Percentiles rank a stretch among this genome's conserved stretches.
phyloP scores from a whole-genome alignment of 2,888 invertebrate genomes.

The Drosophila sordidula region DNA sequence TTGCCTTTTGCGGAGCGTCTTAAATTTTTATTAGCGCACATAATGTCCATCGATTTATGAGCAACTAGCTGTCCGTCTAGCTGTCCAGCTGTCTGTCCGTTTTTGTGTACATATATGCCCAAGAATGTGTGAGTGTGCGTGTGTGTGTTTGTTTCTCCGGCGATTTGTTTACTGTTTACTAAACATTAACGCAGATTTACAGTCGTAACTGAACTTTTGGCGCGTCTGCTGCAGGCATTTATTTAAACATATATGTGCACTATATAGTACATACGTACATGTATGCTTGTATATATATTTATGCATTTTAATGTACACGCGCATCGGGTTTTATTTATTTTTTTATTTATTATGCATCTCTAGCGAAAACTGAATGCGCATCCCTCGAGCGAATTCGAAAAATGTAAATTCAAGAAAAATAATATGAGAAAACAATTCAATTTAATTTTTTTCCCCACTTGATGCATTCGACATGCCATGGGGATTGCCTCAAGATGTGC shows the following conservation, averaged over 20 bases:
- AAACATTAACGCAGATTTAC: constrained; percentile 71
- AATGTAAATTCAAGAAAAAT: constrained; percentile 37
- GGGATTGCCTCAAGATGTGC: constrained; percentile 20
- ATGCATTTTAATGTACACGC: constrained; percentile 52
- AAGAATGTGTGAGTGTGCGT: neutral
- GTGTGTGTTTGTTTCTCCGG: constrained; percentile 33
- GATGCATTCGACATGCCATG: constrained; percentile 30
- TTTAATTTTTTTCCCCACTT: constrained; percentile 39
- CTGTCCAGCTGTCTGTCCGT: constrained; percentile 7
- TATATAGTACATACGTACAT: constrained; percentile 4
- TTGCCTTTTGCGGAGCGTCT: constrained; percentile 46
- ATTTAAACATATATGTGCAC: constrained; percentile 14
- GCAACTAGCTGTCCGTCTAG: constrained; percentile 57
- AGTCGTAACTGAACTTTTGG: constrained; percentile 60
- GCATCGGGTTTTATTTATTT: constrained; percentile 46
- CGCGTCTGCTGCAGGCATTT: constrained; percentile 52
- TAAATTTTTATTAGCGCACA: constrained; percentile 75
- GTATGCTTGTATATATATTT: constrained; percentile 7
- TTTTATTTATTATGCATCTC: constrained; percentile 40
- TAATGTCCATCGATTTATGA: constrained; percentile 74
- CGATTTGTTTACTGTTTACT: constrained; percentile 75
- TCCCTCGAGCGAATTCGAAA: constrained; percentile 39
- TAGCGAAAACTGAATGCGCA: constrained; percentile 9
- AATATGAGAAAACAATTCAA: constrained; percentile 54
- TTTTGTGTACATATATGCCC: neutral